phyloP scores from a whole-genome alignment of 2,888 invertebrate species.

The Acanthosoma haemorrhoidale region DNA sequence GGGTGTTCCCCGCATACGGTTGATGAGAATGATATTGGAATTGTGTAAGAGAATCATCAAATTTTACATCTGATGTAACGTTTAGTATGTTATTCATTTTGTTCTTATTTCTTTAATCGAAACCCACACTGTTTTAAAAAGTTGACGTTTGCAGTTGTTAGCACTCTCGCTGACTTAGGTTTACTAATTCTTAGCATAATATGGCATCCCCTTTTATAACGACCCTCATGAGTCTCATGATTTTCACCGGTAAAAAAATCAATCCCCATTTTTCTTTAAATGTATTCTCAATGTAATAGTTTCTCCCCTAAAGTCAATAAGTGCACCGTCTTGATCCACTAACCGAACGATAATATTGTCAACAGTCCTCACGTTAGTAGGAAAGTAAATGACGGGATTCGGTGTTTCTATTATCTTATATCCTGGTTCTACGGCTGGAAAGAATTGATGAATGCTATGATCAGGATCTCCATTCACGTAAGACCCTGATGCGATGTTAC shows the following conservation, averaged over 20 bases:
- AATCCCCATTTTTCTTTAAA: neutral
- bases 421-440: slow-evolving; percentile 23
- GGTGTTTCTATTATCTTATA: slow-evolving; percentile 28
- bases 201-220: too few relatives aligned
- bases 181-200: too few relatives aligned
- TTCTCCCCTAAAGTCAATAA: slow-evolving; percentile 26
- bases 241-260: too few relatives aligned
- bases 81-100: slow-evolving; percentile 10
- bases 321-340: slow-evolving; percentile 23
- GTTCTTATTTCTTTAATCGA: neutral
- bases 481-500: slow-evolving; percentile 16
- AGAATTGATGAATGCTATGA: slow-evolving; percentile 28
- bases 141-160: neutral
- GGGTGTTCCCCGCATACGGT: slow-evolving; percentile 41
- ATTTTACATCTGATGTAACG: slow-evolving; percentile 11
- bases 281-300: slow-evolving; percentile 24
- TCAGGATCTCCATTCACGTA: slow-evolving; percentile 9
- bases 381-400: slow-evolving; percentile 13
- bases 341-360: slow-evolving; percentile 14
- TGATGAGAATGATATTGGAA: slow-evolving; percentile 40
- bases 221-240: too few relatives aligned
- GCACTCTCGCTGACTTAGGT: neutral
- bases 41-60: slow-evolving; percentile 27
- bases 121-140: neutral
- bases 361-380: neutral